A percentile compares a stretch with the other conserved stretches of the same genome.
Evolutionary conservation across 2,797 vertebrate genomes (phyloP).

Genomic region (Anguilla pacifica): DNA sequence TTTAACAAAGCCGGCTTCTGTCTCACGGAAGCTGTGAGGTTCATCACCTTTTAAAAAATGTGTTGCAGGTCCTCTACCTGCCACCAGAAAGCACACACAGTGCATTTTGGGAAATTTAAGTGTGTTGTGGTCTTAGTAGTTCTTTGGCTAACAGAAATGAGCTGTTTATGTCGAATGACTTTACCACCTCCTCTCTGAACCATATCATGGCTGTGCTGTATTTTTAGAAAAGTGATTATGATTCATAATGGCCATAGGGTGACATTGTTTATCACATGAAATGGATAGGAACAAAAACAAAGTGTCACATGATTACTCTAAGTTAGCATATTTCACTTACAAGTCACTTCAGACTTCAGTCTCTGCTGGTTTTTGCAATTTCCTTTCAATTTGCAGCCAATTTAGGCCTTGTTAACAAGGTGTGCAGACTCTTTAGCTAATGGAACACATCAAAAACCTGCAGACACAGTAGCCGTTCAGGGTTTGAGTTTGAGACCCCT

Average conservation of each 20-base stretch:
- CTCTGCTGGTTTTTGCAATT: too few relatives aligned
- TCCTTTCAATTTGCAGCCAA: too few relatives aligned
- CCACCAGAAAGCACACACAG: neutral
- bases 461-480: too few relatives aligned
- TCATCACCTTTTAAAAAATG: neutral
- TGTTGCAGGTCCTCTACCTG: neutral
- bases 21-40: neutral
- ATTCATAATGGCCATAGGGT: neutral
- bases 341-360: too few relatives aligned
- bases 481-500: too few relatives aligned
- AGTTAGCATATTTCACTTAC: too few relatives aligned
- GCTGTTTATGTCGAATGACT: neutral
- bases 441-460: too few relatives aligned
- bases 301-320: neutral
- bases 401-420: too few relatives aligned
- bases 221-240: conserved; percentile 1
- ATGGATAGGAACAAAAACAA: neutral
- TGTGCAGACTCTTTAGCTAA: too few relatives aligned
- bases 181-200: neutral
- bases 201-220: neutral
- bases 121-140: neutral
- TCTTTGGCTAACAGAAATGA: neutral
- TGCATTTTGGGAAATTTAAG: too few relatives aligned
- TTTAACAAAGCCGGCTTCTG: neutral
- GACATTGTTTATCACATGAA: neutral